Base-by-base conservation (phyloP, 1,140 invertebrate genomes). In the Papilio aristodemus region DNA sequence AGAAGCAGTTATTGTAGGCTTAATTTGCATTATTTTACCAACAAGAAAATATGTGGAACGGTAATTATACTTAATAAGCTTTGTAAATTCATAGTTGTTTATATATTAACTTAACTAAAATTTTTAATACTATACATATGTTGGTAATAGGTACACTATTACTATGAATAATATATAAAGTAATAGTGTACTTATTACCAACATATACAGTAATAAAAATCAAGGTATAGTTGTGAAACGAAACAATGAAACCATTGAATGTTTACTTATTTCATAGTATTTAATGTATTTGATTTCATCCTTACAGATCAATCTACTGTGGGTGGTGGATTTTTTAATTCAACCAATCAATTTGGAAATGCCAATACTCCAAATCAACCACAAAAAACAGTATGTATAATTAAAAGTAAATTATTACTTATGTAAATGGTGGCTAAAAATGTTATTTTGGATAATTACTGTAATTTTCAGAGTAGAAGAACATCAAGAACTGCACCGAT, bases 401-500 rank as follows among this genome's bases (percentile, higher is more conserved):
- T 54, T 14, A 46, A 17, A 32, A 32, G 27, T 32, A 32, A 3
- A 2, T 32, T 3, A 32, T 3, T 32, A 32, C 27, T 32, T 32
- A n/a, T n/a, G n/a, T n/a, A n/a, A n/a, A n/a, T n/a, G n/a, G n/a
- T n/a, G n/a, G n/a, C n/a, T n/a, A n/a, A n/a, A n/a, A 25, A 62
- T 39, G 36, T 27, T 70, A 17, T 59, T 57, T 62, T 50, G 37
- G 7, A 36, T 54, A 39, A 39, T 67, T 17, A 10, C 68, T 71
- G 19, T 74, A 11, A 57, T 59, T 78, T 84, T 36, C 41, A 92
- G 91, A 84, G 84, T 43, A 75, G 87, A 67, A 79, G 91, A 78
- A 79, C 86, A 43, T 91, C 90, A 5, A 82, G 90, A 36, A 92
- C 90, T 36, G 91, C 94, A 7, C 93, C 94, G 4, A 92, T 94